Conservation (phyloP, 2,113 vertebrate genomes). For the Crypturellus undulatus region DNA sequence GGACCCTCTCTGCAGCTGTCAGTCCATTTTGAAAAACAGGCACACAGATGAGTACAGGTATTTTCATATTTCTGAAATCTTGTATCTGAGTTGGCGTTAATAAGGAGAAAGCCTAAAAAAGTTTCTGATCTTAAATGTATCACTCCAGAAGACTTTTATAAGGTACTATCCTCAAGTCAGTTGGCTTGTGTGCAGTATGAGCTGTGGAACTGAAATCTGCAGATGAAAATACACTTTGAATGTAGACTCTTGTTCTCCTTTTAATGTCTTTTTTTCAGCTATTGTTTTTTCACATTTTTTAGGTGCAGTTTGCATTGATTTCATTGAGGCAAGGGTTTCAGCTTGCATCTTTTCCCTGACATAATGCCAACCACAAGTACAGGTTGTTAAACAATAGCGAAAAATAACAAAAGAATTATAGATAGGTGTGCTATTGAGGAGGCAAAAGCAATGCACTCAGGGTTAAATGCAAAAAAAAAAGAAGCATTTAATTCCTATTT, state of each 20-base stretch:
- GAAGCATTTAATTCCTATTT: background rate
- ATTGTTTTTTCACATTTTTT: background rate
- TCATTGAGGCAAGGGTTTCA: background rate
- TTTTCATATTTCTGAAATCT: constrained; percentile 8
- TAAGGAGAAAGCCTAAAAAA: background rate
- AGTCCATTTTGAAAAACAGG: constrained; percentile 17
- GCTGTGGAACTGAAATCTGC: background rate
- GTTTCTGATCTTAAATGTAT: background rate
- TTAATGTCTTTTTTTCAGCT: background rate
- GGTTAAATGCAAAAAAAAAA: background rate
- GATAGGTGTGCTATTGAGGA: background rate
- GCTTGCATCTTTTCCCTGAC: background rate
- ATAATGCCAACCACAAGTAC: background rate
- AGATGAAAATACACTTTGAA: background rate
- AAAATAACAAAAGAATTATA: background rate
- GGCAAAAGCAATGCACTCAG: background rate
- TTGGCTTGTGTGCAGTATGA: background rate
- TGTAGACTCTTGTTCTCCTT: background rate
- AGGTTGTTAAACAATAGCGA: background rate
- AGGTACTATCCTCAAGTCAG: background rate
- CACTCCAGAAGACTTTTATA: background rate
- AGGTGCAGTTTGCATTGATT: background rate
- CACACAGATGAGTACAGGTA: background rate
- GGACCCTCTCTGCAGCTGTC: constrained; percentile 13
- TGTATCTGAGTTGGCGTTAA: constrained; percentile 10